Percentiles rank a stretch among this genome's conserved stretches.
phyloP scores from a whole-genome alignment of 2,797 vertebrate genomes.

The Myripristis jacobus region DNA sequence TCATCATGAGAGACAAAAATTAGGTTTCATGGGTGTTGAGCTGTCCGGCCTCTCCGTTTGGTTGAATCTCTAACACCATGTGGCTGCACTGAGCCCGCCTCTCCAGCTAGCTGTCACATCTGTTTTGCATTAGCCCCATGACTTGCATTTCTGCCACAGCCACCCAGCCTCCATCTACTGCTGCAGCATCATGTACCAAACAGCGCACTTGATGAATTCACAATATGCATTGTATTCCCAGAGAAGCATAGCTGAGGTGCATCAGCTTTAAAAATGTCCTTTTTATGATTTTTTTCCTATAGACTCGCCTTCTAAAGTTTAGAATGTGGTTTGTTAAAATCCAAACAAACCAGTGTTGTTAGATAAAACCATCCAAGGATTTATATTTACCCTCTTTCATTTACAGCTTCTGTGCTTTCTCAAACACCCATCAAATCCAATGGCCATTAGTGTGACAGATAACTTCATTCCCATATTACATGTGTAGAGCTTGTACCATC shows the following conservation, averaged over 20 bases:
- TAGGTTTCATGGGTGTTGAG: conserved; percentile 40
- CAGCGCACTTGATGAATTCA: background rate
- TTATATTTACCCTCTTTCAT: background rate
- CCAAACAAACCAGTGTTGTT: background rate
- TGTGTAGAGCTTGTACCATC: too few relatives aligned
- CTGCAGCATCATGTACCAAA: background rate
- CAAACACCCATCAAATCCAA: too few relatives aligned
- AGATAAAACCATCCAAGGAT: background rate
- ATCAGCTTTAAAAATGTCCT: too few relatives aligned
- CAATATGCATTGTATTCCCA: background rate
- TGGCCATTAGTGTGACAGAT: too few relatives aligned
- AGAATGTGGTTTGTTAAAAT: too few relatives aligned
- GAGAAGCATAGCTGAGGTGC: too few relatives aligned
- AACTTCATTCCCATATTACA: too few relatives aligned
- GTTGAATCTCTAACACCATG: conserved; percentile 33
- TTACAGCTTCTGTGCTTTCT: background rate
- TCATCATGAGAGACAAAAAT: conserved; percentile 62
- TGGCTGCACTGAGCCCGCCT: conserved; percentile 25
- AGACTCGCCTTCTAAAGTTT: background rate
- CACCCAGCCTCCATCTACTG: conserved; percentile 7
- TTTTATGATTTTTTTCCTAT: background rate
- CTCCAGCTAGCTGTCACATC: conserved; percentile 66
- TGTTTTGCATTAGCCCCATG: conserved; percentile 75
- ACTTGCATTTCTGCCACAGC: conserved; percentile 69
- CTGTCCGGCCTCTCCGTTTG: conserved; percentile 42